Conservation (phyloP, 2,797 vertebrate species). For the Kryptolebias ocellatus region DNA sequence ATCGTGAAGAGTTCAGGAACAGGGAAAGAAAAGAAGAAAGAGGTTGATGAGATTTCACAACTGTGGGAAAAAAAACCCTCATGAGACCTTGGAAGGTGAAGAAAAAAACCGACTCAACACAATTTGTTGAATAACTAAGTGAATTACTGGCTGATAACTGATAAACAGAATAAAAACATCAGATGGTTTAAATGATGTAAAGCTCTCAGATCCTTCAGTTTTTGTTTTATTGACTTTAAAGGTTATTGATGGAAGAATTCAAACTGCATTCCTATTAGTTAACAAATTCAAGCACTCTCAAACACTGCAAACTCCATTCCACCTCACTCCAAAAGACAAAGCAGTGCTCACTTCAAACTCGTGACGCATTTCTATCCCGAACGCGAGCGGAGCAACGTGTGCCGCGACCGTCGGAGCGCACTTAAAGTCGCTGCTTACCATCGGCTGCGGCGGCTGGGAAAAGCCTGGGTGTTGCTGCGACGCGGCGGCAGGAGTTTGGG, state of each 20-base stretch:
- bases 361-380: slow-evolving; percentile 12
- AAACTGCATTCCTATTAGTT: background rate
- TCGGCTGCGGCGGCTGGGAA: slow-evolving; percentile 81
- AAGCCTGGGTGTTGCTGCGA: slow-evolving; percentile 78
- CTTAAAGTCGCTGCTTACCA: slow-evolving; percentile 84
- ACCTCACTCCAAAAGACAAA: slow-evolving; percentile 30
- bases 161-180: background rate
- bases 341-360: slow-evolving; percentile 42
- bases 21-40: slow-evolving; percentile 51
- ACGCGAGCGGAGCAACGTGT: slow-evolving; percentile 8
- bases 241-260: background rate
- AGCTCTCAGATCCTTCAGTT: background rate
- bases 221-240: slow-evolving; percentile 15
- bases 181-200: background rate
- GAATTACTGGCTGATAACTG: background rate
- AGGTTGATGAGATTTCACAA: slow-evolving; percentile 52
- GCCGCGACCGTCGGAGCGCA: background rate
- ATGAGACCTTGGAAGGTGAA: slow-evolving; percentile 14
- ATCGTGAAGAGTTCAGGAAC: slow-evolving; percentile 1
- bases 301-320: slow-evolving; percentile 51
- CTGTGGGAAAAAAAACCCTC: background rate
- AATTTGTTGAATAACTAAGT: slow-evolving; percentile 6
- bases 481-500: slow-evolving; percentile 63
- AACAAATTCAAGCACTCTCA: background rate
- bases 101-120: slow-evolving; percentile 4